phyloP scores from a whole-genome alignment of 1,140 invertebrate genomes.

The Spodoptera litura region DNA sequence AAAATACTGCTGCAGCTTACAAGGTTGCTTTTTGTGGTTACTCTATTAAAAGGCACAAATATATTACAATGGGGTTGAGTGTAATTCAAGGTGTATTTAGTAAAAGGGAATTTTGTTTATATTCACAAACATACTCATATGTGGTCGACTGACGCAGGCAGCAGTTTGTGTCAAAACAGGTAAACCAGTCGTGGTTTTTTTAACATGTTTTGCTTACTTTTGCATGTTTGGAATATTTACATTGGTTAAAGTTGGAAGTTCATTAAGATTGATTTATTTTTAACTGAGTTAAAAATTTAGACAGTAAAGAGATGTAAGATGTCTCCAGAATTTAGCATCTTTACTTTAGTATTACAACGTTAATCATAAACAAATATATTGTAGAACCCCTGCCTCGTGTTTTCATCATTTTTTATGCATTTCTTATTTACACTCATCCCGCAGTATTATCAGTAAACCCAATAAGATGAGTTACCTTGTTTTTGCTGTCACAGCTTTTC shows the following conservation, averaged over 20 bases:
- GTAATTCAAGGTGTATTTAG: too few species aligned
- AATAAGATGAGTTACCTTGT: slow-evolving; percentile 2
- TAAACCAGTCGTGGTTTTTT: slow-evolving; percentile 22
- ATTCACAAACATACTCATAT: neutral
- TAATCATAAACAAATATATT: neutral
- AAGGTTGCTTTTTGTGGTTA: too few species aligned
- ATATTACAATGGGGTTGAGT: too few species aligned
- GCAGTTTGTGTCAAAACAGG: slow-evolving; percentile 12
- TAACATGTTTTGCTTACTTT: neutral
- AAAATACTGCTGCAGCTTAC: too few species aligned
- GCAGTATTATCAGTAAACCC: neutral
- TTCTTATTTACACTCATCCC: neutral
- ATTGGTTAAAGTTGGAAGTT: too few species aligned
- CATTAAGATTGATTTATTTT: too few species aligned
- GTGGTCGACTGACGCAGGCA: neutral
- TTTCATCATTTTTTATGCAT: neutral
- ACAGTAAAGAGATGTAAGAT: too few species aligned
- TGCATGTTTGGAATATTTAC: neutral
- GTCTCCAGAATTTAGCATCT: too few species aligned
- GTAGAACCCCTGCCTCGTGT: neutral
- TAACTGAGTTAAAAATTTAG: too few species aligned
- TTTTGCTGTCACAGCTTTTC: slow-evolving; percentile 6
- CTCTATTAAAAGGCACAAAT: too few species aligned
- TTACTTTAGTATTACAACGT: too few species aligned
- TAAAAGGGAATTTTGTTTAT: neutral